These are phyloP conservation scores for Octomys mimax DNA, from an alignment of 2,797 vertebrate species.

Conservation along the genomic window DNA sequence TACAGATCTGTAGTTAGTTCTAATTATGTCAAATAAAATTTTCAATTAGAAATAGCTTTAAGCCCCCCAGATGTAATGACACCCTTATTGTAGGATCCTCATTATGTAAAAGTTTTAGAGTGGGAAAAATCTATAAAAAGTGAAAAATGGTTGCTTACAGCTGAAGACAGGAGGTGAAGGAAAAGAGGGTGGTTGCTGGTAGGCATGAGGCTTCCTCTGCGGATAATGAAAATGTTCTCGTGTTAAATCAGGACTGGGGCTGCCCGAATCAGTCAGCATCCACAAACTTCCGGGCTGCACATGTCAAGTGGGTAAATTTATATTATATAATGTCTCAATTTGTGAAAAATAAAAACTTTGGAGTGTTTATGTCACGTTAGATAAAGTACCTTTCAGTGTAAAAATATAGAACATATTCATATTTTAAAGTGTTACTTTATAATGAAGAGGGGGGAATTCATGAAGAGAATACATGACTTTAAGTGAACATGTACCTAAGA, in stretches of 20 bases:
- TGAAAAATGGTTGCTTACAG: not conserved
- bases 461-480: constrained; percentile 7
- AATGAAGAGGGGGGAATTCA: constrained; percentile 30
- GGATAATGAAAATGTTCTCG: not conserved
- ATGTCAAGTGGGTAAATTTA: constrained; percentile 42
- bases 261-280: constrained; percentile 1
- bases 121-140: not conserved
- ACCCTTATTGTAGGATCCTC: not conserved
- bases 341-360: constrained; percentile 34
- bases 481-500: constrained; percentile 25
- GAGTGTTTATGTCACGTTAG: not conserved
- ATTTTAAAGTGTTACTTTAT: constrained; percentile 27
- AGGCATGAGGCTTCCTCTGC: not conserved
- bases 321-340: not conserved
- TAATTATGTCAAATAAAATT: constrained; percentile 33
- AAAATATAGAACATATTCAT: constrained; percentile 27
- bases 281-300: not conserved
- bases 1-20: not conserved
- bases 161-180: not conserved
- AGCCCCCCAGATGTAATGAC: not conserved
- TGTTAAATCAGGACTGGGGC: not conserved
- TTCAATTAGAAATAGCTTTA: constrained; percentile 26
- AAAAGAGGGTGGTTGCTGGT: not conserved
- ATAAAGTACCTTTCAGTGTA: constrained; percentile 48
- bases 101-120: not conserved